Conservation (phyloP, 2,113 vertebrate species). For the Percina caprodes region DNA sequence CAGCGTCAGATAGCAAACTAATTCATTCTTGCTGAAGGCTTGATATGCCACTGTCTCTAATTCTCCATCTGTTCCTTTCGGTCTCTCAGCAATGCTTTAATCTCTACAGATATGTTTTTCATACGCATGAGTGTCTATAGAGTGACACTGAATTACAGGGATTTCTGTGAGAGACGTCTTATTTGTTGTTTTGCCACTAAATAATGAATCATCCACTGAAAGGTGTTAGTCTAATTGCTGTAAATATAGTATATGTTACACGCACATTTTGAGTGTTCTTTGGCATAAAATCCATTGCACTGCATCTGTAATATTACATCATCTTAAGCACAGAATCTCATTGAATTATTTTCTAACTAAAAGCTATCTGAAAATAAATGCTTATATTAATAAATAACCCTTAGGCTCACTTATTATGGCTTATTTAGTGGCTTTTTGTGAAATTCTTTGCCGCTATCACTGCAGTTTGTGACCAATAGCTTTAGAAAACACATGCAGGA, state of each 20-base stretch:
- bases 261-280: neutral
- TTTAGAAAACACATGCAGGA: neutral
- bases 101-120: slow-evolving; percentile 39
- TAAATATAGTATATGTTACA: neutral
- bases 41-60: slow-evolving; percentile 11
- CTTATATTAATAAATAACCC: neutral
- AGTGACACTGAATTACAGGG: neutral
- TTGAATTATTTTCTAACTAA: slow-evolving; percentile 9
- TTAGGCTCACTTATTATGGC: neutral
- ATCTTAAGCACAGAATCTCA: neutral
- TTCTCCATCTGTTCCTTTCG: slow-evolving; percentile 50
- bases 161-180: slow-evolving; percentile 25
- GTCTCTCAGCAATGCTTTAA: slow-evolving; percentile 47
- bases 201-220: slow-evolving; percentile 12
- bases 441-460: neutral
- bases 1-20: slow-evolving; percentile 31
- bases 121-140: slow-evolving; percentile 3
- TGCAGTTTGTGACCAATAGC: neutral
- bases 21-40: slow-evolving; percentile 51
- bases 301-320: neutral
- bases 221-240: neutral
- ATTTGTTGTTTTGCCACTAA: slow-evolving; percentile 17
- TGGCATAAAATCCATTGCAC: slow-evolving; percentile 2
- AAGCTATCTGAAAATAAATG: slow-evolving; percentile 6
- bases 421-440: neutral